These are phyloP conservation scores for Barnardius zonarius DNA, from an alignment of 2,113 vertebrate genomes.

Conservation along the genomic window DNA sequence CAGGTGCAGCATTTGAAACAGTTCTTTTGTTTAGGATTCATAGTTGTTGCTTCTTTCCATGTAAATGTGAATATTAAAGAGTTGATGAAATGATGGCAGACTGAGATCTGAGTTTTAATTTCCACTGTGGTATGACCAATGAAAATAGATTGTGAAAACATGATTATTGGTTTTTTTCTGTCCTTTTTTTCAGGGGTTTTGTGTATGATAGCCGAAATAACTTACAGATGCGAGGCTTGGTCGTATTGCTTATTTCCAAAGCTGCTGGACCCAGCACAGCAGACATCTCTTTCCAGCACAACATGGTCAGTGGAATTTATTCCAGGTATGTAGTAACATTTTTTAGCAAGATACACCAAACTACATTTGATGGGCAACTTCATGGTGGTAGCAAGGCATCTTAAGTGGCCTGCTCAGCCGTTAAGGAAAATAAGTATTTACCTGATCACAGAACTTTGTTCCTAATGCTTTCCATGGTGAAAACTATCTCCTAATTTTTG, in stretches of 20 bases:
- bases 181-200: constrained; percentile 80
- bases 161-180: neutral
- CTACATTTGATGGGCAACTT: neutral
- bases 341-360: neutral
- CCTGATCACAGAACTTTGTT: neutral
- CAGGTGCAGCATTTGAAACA: neutral
- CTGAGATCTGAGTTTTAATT: neutral
- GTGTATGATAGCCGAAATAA: constrained; percentile 88
- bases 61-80: neutral
- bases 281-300: constrained; percentile 75
- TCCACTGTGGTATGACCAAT: neutral
- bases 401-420: neutral
- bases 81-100: neutral
- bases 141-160: neutral
- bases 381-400: neutral
- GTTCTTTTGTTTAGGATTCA: neutral
- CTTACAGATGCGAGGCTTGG: constrained; percentile 90
- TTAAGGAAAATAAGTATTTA: neutral
- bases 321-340: constrained; percentile 81
- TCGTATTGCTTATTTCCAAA: constrained; percentile 92
- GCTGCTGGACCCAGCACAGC: constrained; percentile 84
- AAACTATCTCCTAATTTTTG: neutral
- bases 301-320: constrained; percentile 95
- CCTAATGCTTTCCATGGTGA: neutral
- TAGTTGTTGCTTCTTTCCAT: constrained; percentile 19